Base-by-base conservation (phyloP, 2,888 invertebrate genomes). In the Platycnemis pennipes region DNA sequence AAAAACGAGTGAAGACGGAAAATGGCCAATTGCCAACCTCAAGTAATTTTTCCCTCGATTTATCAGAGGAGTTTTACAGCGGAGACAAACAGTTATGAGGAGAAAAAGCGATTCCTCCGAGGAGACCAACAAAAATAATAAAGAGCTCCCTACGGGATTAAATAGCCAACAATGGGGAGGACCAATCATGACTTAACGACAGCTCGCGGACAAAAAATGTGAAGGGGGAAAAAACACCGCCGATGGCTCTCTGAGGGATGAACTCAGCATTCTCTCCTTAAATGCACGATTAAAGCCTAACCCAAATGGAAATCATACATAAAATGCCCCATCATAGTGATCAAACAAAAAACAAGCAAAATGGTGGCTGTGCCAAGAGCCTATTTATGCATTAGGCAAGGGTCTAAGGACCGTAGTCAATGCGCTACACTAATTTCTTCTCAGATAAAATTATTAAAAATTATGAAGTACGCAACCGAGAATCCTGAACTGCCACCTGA, bases 61-160 rank as follows among this genome's bases (percentile, higher is more conserved):
- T 77, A 77, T 77, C 77, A 77, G 77, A 13, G 37, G 77, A 77
- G 77, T 37, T 77, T 77, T n/a, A 37, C 31, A 77, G 77, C 31
- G 77, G 77, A 77, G 77, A 77, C 77, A 77, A 77, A 77, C 77
- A 77, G 77, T 77, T 77, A 77, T 77, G 77, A 77, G 11, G 77
- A 37, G 31, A 77, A 77, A 77, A 77, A 77, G 77, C 37, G 37
- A 77, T 13, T 31, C 77, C 13, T 37, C 31, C n/a, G 77, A 7
- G 37, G 77, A 16, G 13, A 11, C 16, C 37, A 77, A 77, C 77
- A 77, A 77, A 77, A 77, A 37, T 77, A 77, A 77, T 77, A 77
- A 77, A 77, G 77, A 77, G 77, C 77, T 77, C 77, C 11, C 77
- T 3, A 16, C 37, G 77, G 37, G 77, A 77, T 77, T 77, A 77